A percentile compares a stretch with the other conserved stretches of the same genome.
phyloP scores from a whole-genome alignment of 2,888 invertebrate species.

The Strigamia maritima region DNA sequence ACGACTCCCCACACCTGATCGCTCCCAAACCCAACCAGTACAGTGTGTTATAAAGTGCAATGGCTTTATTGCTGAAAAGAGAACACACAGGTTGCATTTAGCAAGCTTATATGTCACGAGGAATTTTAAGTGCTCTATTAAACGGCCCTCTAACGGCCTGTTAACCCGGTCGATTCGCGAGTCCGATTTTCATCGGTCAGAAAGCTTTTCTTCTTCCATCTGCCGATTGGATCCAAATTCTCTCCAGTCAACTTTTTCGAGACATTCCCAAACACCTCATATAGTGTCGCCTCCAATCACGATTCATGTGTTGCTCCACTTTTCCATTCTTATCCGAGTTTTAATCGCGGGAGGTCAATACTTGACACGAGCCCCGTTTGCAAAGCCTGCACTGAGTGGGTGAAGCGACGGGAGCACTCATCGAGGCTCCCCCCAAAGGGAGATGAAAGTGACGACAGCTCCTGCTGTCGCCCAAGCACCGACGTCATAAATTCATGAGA shows the following conservation, averaged over 20 bases:
- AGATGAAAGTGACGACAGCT: conserved; percentile 15
- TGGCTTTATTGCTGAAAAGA: background rate
- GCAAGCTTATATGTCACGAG: conserved; percentile 5
- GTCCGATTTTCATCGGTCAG: background rate
- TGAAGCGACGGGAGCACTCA: background rate
- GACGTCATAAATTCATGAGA: conserved; percentile 10
- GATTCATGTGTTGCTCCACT: background rate
- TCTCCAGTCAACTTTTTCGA: background rate
- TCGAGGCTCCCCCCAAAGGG: background rate
- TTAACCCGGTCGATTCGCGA: conserved; percentile 2
- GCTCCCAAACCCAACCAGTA: background rate
- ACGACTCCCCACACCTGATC: background rate
- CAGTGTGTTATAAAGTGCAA: background rate
- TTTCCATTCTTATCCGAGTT: background rate
- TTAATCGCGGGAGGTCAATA: conserved; percentile 10
- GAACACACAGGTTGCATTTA: conserved; percentile 9
- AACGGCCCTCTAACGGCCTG: background rate
- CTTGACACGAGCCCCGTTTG: conserved; percentile 2
- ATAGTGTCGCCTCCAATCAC: background rate
- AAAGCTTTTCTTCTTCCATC: conserved; percentile 10
- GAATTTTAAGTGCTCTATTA: conserved; percentile 10
- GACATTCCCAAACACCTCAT: background rate
- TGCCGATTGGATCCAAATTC: background rate
- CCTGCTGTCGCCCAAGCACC: conserved; percentile 15
- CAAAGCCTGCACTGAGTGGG: conserved; percentile 15